phyloP scores from a whole-genome alignment of 37 sponge, comb jelly and placozoan genomes.

The Aphrocallistes beatrix region DNA sequence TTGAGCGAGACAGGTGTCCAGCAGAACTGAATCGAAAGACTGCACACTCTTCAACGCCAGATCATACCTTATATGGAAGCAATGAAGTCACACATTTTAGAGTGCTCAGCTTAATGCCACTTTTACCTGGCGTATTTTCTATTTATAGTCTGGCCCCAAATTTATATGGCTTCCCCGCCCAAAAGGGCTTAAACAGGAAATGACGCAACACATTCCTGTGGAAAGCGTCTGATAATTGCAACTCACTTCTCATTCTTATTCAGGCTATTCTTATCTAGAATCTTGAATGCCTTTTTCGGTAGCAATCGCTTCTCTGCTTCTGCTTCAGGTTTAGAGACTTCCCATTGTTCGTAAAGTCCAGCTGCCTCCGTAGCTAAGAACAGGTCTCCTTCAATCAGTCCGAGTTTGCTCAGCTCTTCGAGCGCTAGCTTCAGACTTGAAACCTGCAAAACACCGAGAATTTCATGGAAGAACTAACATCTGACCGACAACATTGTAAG shows the following conservation, averaged over 20 bases:
- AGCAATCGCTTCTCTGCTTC: background rate
- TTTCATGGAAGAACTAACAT: too few species aligned
- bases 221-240: too few species aligned
- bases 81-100: too few species aligned
- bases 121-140: too few species aligned
- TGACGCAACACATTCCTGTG: too few species aligned
- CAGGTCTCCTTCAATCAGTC: background rate
- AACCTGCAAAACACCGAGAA: too few species aligned
- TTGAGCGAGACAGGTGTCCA: background rate
- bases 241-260: background rate
- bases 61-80: background rate
- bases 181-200: too few species aligned
- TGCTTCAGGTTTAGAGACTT: background rate
- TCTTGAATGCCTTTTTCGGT: background rate
- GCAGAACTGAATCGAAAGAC: background rate
- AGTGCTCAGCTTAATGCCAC: too few species aligned
- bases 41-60: background rate
- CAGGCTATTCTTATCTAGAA: background rate
- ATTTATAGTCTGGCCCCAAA: too few species aligned
- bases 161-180: too few species aligned
- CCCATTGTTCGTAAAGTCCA: background rate
- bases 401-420: background rate
- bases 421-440: background rate
- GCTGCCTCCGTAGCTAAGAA: background rate
- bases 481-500: too few species aligned